Conservation (phyloP, 2,797 vertebrate species). For the Cichlasoma orientale region DNA sequence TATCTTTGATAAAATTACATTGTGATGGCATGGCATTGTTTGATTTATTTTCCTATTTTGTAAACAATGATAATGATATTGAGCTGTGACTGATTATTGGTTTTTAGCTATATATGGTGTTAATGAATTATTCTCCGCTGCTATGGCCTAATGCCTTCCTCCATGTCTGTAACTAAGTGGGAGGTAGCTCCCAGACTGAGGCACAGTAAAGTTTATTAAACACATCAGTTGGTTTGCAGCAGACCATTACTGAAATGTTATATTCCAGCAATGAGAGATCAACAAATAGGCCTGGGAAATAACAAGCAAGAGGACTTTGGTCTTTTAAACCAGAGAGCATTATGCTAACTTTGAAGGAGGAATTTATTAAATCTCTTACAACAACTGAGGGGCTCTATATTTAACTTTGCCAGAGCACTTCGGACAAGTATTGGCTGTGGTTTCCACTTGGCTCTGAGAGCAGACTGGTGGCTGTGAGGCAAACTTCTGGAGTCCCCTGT, state of each 20-base stretch:
- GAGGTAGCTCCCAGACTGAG: slow-evolving; percentile 73
- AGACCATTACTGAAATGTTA: slow-evolving; percentile 72
- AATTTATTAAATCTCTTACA: slow-evolving; percentile 81
- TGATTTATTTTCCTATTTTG: neutral
- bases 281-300: slow-evolving; percentile 75
- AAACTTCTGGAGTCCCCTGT: slow-evolving; percentile 80
- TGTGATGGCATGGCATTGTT: neutral
- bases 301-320: slow-evolving; percentile 70
- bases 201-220: slow-evolving; percentile 79
- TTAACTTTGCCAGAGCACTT: slow-evolving; percentile 78
- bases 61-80: neutral
- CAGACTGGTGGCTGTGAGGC: slow-evolving; percentile 77
- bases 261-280: slow-evolving; percentile 73
- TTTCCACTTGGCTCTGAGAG: slow-evolving; percentile 80
- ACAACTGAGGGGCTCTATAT: slow-evolving; percentile 81
- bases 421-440: slow-evolving; percentile 77
- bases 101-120: slow-evolving; percentile 34
- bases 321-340: slow-evolving; percentile 71
- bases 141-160: slow-evolving; percentile 40
- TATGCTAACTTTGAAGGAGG: slow-evolving; percentile 73
- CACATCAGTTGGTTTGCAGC: slow-evolving; percentile 77
- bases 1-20: neutral
- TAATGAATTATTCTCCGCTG: slow-evolving; percentile 60
- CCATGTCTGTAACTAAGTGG: slow-evolving; percentile 60
- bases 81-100: slow-evolving; percentile 11